Evolutionary conservation across 2,113 vertebrate species (phyloP), one percentile per base, ranked within the genome.

Genomic region (Myxocyprinus asiaticus): DNA sequence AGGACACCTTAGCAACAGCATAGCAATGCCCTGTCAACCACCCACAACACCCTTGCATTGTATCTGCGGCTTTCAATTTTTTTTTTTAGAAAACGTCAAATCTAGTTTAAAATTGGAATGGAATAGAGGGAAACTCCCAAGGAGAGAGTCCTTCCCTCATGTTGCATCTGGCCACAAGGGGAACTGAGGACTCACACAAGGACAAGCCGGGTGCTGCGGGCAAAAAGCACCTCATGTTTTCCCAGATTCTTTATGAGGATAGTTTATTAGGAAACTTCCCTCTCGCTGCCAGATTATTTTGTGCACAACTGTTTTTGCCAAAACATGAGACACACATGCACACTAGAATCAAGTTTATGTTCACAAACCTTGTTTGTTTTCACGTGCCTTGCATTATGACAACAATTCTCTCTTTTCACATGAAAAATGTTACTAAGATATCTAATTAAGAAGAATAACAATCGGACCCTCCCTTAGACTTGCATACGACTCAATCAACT

Each of bases 231-330:
- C 67, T 68, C 42, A 71, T 82, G 81, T 82, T 82, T 81, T 79
- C 33, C 47, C 48, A 56, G 12, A 82, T 67, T 12, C 44, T 76
- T 86, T 82, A 80, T 55, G 73, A 73, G 62, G 67, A 75, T 66
- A 50, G 4, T 79, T 85, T 77, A 82, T 82, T 59, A 63, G 84
- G 77, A 82, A 79, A 84, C 67, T 69, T 81, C 44, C 48, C 17
- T 70, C 72, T 73, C 42, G 33, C 62, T 82, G 84, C 82, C 79
- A 76, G 79, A 74, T 55, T 42, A 53, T 59, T 65, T 65, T 61
- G 51, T 1, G 22, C 22, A 33, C 22, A 53, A 45, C 51, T 56
- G 63, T 55, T 63, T 44, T 42, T 17, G 53, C 10, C 43, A 11
- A 76, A 67, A 64, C 85, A 73, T 45, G 77, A 11, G 66, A 71